Base-by-base conservation (phyloP, 1,140 invertebrate genomes). In the Heliconius hewitsoni region DNA sequence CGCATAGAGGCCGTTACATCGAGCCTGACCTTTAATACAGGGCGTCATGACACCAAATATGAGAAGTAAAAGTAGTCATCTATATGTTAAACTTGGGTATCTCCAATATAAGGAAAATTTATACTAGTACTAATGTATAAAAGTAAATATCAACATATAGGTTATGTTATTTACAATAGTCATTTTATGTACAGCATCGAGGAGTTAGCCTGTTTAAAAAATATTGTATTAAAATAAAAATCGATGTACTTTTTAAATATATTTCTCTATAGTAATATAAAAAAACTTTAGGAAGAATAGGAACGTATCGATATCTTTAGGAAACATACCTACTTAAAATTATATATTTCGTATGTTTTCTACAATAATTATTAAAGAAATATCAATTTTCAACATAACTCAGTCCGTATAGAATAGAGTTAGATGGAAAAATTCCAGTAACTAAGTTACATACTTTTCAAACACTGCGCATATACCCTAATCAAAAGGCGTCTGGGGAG, bases 11-110 rank as follows among this genome's bases (percentile, higher is more conserved):
- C 11, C 9, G 27, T 66, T 66, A 66, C 23, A 16, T 30, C 60
- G 73, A 79, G 73, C 73, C 77, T 74, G 77, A 30, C 34, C 71
- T 77, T 77, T 81, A 78, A 81, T 78, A 83, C 30, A 34, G 5
- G 77, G 77, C 71, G 78, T 75, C 76, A 83, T 73, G 81, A 78
- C 82, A 78, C 76, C 75, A 73, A 79, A 82, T 76, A 76, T 73
- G 66, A 80, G 52, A 73, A 76, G 11, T 66, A 66, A 66, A 66
- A 66, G 60, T 66, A 66, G 27, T 23, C 60, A 66, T 66, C 60
- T 66, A 30, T 66, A 66, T 66, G 60, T 23, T 66, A 30, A 66
- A 13, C 55, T 60, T 60, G 9, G 55, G 18, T 60, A n/a, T 23
- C 9, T 66, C 60, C 60, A 66, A 30, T 66, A 66, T 66, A 66